Evolutionary conservation across 2,888 invertebrate species (phyloP).

Genomic region (Globia sparganii): DNA sequence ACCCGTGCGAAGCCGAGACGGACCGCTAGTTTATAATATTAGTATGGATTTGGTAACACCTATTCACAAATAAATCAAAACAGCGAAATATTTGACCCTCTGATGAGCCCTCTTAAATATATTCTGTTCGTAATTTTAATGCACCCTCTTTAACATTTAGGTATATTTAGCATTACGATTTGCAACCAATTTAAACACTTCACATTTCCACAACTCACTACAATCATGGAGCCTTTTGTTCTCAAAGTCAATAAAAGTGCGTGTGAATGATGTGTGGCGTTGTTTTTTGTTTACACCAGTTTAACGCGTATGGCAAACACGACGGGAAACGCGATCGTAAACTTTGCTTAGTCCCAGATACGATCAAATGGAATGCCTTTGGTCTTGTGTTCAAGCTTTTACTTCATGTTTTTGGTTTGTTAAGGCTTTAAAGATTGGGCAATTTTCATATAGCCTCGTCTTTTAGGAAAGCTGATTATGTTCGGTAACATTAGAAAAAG

Average conservation of each 20-base stretch:
- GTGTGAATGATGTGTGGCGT: slow-evolving; percentile 59
- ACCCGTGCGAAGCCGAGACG: no score
- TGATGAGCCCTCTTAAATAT: no score
- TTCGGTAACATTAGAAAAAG: background rate
- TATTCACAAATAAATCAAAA: background rate
- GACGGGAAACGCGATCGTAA: slow-evolving; percentile 55
- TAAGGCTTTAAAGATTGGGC: background rate
- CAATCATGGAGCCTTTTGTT: slow-evolving; percentile 34
- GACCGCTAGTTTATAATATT: no score
- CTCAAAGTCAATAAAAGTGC: slow-evolving; percentile 46
- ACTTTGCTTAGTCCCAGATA: slow-evolving; percentile 41
- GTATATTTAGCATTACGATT: background rate
- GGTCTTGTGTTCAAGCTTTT: slow-evolving; percentile 33
- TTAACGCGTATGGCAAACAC: slow-evolving; percentile 44
- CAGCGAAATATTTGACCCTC: background rate
- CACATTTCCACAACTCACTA: slow-evolving; percentile 12
- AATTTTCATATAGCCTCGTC: background rate
- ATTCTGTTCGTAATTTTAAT: no score
- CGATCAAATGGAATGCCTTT: slow-evolving; percentile 44
- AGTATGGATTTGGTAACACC: no score
- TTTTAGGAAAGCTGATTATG: background rate
- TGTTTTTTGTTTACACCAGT: slow-evolving; percentile 55
- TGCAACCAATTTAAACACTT: slow-evolving; percentile 4
- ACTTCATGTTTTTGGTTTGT: slow-evolving; percentile 18
- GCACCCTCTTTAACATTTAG: background rate